These are phyloP conservation scores for Vipera ursinii DNA, from an alignment of 2,797 vertebrate species.

Conservation along the genomic window DNA sequence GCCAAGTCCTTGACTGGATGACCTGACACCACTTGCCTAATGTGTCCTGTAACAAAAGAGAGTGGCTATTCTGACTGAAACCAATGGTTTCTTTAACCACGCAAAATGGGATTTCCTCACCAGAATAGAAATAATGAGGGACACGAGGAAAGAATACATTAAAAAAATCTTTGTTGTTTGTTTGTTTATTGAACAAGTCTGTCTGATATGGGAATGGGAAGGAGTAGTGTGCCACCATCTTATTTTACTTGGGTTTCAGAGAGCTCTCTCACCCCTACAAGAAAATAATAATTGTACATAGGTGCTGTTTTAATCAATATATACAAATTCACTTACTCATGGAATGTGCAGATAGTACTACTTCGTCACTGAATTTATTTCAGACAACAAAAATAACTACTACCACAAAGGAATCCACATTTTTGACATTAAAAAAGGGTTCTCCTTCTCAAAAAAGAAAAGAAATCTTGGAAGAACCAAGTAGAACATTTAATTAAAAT, in stretches of 20 bases:
- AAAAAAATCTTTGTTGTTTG: not conserved
- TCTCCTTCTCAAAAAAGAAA: not conserved
- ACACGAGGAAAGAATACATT: not conserved
- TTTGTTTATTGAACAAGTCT: not conserved
- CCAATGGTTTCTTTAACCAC: not conserved
- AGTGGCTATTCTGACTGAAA: not conserved
- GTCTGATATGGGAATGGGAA: not conserved
- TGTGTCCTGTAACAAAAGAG: not conserved
- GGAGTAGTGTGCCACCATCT: not conserved
- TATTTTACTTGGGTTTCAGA: not conserved
- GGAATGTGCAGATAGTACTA: not conserved
- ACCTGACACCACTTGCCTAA: not conserved
- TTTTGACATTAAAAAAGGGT: not conserved
- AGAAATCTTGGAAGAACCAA: not conserved
- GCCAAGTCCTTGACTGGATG: not conserved
- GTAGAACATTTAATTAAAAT: slow-evolving; percentile 17
- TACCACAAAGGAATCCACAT: not conserved
- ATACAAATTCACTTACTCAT: not conserved
- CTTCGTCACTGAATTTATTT: not conserved
- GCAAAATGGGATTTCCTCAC: not conserved
- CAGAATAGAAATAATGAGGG: not conserved
- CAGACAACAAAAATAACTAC: not conserved
- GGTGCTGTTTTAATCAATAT: not conserved
- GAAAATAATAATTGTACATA: not conserved
- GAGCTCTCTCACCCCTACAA: not conserved